phyloP scores from a whole-genome alignment of 64 coral and sea anemone genomes.

The Trachythela sp. region DNA sequence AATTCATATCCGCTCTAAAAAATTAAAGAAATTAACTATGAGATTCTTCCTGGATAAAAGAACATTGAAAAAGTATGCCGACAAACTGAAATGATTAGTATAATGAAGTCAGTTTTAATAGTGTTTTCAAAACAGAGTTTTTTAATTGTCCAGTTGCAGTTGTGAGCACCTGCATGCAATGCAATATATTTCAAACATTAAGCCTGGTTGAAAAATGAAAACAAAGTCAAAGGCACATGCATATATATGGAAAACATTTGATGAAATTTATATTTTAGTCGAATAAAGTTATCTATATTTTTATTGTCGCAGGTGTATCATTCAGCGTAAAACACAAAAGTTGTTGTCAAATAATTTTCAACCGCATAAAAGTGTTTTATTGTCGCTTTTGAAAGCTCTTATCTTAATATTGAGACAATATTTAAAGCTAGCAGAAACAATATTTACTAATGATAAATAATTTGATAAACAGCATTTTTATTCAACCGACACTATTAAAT shows the following conservation, averaged over 20 bases:
- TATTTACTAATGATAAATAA: background rate
- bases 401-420: background rate
- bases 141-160: background rate
- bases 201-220: background rate
- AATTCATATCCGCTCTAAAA: background rate
- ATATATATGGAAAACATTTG: background rate
- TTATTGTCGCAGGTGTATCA: background rate
- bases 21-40: background rate
- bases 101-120: slow-evolving; percentile 28
- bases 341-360: background rate
- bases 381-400: background rate
- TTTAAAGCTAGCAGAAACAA: background rate
- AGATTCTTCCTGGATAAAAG: slow-evolving; percentile 3
- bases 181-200: background rate
- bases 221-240: background rate
- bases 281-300: background rate
- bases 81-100: slow-evolving; percentile 4
- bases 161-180: background rate
- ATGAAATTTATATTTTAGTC: background rate
- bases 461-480: background rate
- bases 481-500: background rate
- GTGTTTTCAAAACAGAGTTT: slow-evolving; percentile 22
- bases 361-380: background rate
- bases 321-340: background rate
- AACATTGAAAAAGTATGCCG: background rate